A percentile compares a stretch with the other conserved stretches of the same genome.
These are phyloP conservation scores for Microctonus aethiopoides DNA, from an alignment of 2,888 invertebrate species.

Conservation along the genomic window DNA sequence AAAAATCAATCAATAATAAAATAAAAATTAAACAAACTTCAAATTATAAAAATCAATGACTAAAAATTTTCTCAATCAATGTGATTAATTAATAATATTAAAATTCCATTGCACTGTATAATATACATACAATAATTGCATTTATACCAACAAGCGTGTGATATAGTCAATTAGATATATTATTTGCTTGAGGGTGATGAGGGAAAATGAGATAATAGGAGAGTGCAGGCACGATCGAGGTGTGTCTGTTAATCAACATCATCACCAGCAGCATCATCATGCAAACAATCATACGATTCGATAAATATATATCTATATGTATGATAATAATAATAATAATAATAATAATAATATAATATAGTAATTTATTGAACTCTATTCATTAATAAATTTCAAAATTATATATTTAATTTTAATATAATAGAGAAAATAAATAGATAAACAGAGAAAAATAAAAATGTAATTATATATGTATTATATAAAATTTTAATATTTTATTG, in stretches of 20 bases:
- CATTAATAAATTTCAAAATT: neutral
- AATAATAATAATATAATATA: no score
- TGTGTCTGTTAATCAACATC: conserved; percentile 19
- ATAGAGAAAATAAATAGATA: no score
- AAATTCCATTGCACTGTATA: neutral
- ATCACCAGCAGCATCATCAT: no score
- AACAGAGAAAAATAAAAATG: no score
- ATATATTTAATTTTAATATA: no score
- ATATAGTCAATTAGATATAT: neutral
- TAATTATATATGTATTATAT: no score
- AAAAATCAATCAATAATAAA: neutral
- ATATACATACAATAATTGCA: neutral
- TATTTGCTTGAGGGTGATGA: neutral
- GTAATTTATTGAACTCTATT: neutral
- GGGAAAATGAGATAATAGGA: conserved; percentile 12
- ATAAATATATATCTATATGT: neutral
- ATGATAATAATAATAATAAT: no score
- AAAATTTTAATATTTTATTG: no score
- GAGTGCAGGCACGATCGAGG: conserved; percentile 9
- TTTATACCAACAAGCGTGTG: neutral
- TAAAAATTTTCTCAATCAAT: no score
- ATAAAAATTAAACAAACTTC: no score
- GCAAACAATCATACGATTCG: conserved; percentile 8
- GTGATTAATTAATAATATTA: no score
- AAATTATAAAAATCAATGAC: no score